Base-by-base conservation (phyloP, 2,797 vertebrate genomes). In the Lophotriccus pileatus region DNA sequence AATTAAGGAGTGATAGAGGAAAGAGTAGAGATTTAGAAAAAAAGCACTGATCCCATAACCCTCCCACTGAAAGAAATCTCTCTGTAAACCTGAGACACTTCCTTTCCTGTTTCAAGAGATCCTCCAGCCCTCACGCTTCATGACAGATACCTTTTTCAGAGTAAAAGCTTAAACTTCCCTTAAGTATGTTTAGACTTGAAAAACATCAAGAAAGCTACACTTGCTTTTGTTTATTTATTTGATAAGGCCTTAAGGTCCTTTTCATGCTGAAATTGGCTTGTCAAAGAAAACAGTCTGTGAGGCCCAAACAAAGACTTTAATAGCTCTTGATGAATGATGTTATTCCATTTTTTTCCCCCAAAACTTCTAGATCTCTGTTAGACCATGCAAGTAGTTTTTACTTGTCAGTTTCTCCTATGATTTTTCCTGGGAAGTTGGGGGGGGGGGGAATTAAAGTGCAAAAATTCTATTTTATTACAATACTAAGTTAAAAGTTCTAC, bases 141-240 rank as follows among this genome's bases (percentile, higher is more conserved):
- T 22, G 50, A 73, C 22, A 75, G 53, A 50, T 9, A 16, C 3
- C 21, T 63, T 80, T 85, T 80, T 49, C 68, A 67, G 34, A 56
- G 73, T 73, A 85, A 79, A 83, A 75, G 1, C 18, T 69, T 76
- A 63, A 58, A 17, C 43, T 81, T 68, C 20, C 24, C 34, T 46
- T 58, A 73, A 73, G 16, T 58, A 23, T 55, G 12, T 24, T 88
- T 79, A 50, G n/a, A 43, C 53, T 84, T 69, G 22, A 62, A 90
- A 94, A 82, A 24, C 10, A 79, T 62, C 12, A 73, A 49, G 39
- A 88, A 93, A 69, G 6, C 30, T 75, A 41, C 32, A 60, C 11
- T 60, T 89, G 14, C n/a, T 28, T 84, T 86, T 86, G 16, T 70
- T 93, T 88, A 47, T 75, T 78, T 75, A 49, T 82, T 84, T 46